A percentile compares a stretch with the other conserved stretches of the same genome.
Conservation (phyloP, 2,113 vertebrate species). For the Alethe castanea region DNA sequence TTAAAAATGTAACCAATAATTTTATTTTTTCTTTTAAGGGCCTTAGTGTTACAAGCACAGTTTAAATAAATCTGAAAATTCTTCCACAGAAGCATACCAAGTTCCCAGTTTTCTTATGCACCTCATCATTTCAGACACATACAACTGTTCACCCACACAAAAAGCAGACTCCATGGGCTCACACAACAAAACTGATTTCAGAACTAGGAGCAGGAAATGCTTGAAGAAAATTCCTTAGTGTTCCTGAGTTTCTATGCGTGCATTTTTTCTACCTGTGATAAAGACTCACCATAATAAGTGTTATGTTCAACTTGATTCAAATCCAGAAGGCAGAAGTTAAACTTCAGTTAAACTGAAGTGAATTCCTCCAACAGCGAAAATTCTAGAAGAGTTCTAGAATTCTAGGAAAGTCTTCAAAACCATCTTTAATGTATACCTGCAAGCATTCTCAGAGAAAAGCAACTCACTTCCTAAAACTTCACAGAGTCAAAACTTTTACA, state of each 20-base stretch:
- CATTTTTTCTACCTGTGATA: background rate
- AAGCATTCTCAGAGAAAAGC: background rate
- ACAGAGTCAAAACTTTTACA: background rate
- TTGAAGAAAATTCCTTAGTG: background rate
- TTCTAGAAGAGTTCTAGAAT: background rate
- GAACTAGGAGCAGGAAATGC: background rate
- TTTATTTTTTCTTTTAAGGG: background rate
- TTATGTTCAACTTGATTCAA: background rate
- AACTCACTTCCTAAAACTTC: background rate
- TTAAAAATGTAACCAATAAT: background rate
- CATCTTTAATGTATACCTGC: background rate
- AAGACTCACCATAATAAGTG: background rate
- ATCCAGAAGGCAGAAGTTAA: background rate
- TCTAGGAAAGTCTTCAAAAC: background rate
- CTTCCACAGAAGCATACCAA: background rate
- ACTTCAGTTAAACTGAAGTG: background rate
- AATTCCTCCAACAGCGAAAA: background rate
- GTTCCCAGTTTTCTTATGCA: background rate
- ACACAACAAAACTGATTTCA: background rate
- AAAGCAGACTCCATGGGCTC: background rate
- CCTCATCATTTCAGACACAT: background rate
- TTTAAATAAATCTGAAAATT: slow-evolving; percentile 10
- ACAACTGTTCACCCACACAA: background rate
- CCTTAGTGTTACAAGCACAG: background rate
- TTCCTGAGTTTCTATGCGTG: background rate